Evolutionary conservation across 2,113 vertebrate genomes (phyloP), one percentile per base, ranked within the genome.

Genomic region (Cairina moschata): DNA sequence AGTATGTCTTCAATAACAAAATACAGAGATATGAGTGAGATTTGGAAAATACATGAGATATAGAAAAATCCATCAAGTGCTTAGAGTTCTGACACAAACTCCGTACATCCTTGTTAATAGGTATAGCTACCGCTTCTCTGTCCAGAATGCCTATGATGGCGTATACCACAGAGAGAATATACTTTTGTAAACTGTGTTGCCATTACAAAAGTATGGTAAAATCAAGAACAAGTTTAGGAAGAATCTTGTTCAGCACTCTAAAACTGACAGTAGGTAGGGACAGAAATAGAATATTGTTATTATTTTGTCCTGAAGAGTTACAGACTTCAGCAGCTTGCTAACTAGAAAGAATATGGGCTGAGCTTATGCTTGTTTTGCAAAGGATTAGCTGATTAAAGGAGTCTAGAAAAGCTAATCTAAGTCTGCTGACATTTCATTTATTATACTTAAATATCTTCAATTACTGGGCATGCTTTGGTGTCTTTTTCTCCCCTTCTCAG

Each of bases 331-430:
- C 58, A 66, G 66, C 80, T 91, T 81, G 25, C 88, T 78, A 66
- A 18, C 32, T 25, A 75, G 50, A 77, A 87, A 42, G 62, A 56
- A 34, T 69, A 76, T 2, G 22, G 63, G 60, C 58, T 78, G 75
- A 76, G 28, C 20, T 73, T 71, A 40, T 58, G 60, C 73, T 95
- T 94, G 77, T 83, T 94, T 95, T 91, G 78, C 83, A 75, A 83
- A 75, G 34, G 63, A 87, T 83, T 84, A 89, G 31, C 77, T 93
- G 78, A 87, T 80, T 52, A 72, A 59, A 62, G 32, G 48, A 76
- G 67, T 38, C 69, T 63, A 67, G 85, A 73, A 91, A 92, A 76
- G 66, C 46, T 94, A 59, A 74, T 73, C 63, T 71, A 46, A 55
- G 46, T 55, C 75, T 96, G 50, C 52, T 93, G 79, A 77, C 67